These are phyloP conservation scores for Parapsyche elsis DNA, from an alignment of 1,140 invertebrate species.

Conservation along the genomic window DNA sequence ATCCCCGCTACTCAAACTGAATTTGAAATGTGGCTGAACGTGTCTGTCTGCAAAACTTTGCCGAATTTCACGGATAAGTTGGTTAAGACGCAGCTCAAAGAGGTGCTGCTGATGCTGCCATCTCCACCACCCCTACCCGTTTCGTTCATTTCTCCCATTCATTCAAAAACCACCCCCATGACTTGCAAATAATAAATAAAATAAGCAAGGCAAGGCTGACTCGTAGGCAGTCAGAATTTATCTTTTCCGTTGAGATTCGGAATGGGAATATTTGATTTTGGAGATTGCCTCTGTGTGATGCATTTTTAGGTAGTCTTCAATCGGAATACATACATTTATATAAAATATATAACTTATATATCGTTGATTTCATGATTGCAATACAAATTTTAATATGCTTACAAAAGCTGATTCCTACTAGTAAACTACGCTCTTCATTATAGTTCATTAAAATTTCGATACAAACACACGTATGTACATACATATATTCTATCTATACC, in stretches of 20 bases:
- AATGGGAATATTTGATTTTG: background rate
- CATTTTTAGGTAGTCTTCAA: too few relatives aligned
- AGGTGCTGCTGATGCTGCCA: background rate
- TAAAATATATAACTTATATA: too few relatives aligned
- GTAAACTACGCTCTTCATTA: too few relatives aligned
- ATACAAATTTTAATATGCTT: too few relatives aligned
- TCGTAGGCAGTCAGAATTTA: background rate
- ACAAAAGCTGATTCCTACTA: too few relatives aligned
- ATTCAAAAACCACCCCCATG: background rate
- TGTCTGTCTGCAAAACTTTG: conserved; percentile 14
- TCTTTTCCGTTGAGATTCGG: background rate
- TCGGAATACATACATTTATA: too few relatives aligned
- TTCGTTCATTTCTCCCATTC: background rate
- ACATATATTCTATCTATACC: too few relatives aligned
- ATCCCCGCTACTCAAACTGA: conserved; percentile 30
- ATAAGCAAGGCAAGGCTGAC: background rate
- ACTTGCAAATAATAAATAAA: conserved; percentile 32
- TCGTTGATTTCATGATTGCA: too few relatives aligned
- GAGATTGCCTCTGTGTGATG: background rate
- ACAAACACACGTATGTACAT: too few relatives aligned
- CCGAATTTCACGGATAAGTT: conserved; percentile 37
- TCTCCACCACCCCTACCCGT: background rate
- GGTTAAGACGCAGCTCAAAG: conserved; percentile 25
- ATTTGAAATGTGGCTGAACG: conserved; percentile 35
- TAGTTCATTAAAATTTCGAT: too few relatives aligned